A percentile compares a stretch with the other conserved stretches of the same genome.
Conservation (phyloP, 2,888 invertebrate species). For the Elmis aenea region DNA sequence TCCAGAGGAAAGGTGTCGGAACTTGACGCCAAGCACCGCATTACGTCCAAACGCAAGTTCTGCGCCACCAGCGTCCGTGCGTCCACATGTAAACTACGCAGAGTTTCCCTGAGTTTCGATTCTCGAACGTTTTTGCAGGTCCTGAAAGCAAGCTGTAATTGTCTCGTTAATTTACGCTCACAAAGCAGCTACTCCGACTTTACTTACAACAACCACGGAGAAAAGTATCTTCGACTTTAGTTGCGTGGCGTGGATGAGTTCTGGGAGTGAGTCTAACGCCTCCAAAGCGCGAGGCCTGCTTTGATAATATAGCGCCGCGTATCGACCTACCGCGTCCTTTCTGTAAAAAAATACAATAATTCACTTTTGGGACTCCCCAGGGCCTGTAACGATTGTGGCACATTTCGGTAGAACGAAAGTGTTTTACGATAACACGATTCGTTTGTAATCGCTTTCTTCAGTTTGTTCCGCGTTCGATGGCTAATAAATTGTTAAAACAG, state of each 20-base stretch:
- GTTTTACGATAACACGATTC: no score
- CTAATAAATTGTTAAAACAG: no score
- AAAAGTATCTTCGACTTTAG: constrained; percentile 93
- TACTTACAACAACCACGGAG: constrained; percentile 90
- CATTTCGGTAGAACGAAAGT: background rate
- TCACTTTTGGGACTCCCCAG: constrained; percentile 9
- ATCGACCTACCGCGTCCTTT: constrained; percentile 69
- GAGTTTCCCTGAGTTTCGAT: constrained; percentile 67
- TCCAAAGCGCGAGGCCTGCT: constrained; percentile 82
- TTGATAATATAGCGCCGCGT: constrained; percentile 79
- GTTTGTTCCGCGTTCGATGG: no score
- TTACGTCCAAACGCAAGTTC: constrained; percentile 24
- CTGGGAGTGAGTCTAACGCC: constrained; percentile 74
- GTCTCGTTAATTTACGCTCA: constrained; percentile 14
- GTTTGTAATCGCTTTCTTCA: no score
- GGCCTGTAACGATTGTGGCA: constrained; percentile 6
- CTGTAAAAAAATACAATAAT: constrained; percentile 41
- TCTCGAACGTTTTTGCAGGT: constrained; percentile 66
- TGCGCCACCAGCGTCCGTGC: constrained; percentile 45
- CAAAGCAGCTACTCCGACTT: constrained; percentile 7
- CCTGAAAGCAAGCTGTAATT: constrained; percentile 64
- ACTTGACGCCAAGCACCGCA: constrained; percentile 55
- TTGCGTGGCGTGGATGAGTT: constrained; percentile 77
- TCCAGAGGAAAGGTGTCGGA: constrained; percentile 66
- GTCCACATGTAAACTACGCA: constrained; percentile 47